Percentiles rank a stretch among this genome's conserved stretches.
Evolutionary conservation across 2,888 invertebrate genomes (phyloP).

Genomic region (Andrena bucephala): DNA sequence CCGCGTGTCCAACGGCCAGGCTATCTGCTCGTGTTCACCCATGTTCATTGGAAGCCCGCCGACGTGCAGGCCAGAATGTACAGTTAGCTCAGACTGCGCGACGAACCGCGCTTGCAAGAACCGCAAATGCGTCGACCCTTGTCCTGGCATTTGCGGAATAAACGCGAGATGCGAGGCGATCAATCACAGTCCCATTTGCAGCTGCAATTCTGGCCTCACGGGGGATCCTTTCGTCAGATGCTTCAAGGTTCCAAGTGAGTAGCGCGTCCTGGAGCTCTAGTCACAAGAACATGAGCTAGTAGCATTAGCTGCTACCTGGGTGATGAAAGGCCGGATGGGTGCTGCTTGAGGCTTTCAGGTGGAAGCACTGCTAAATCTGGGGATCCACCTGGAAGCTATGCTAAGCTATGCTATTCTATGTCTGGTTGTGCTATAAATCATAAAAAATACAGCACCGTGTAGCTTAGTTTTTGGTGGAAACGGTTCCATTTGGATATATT

Average conservation of each 20-base stretch:
- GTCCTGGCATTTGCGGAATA: slow-evolving; percentile 87
- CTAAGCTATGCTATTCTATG: too few relatives aligned
- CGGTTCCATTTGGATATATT: too few relatives aligned
- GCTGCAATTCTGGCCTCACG: slow-evolving; percentile 85
- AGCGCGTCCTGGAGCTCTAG: not conserved
- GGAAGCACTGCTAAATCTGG: too few relatives aligned
- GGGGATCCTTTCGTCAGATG: slow-evolving; percentile 86
- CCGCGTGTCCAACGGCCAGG: slow-evolving; percentile 87
- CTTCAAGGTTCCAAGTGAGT: slow-evolving; percentile 68
- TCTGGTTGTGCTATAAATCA: too few relatives aligned
- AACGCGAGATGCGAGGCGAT: slow-evolving; percentile 86
- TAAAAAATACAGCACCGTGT: too few relatives aligned
- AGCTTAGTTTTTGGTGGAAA: too few relatives aligned
- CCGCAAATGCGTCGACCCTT: slow-evolving; percentile 89
- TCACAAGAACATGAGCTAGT: too few relatives aligned
- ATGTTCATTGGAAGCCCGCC: slow-evolving; percentile 88
- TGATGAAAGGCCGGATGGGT: too few relatives aligned
- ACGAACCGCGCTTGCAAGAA: slow-evolving; percentile 88
- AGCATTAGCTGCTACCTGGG: too few relatives aligned
- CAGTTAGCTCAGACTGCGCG: slow-evolving; percentile 88
- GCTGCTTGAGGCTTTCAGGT: too few relatives aligned
- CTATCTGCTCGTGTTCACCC: slow-evolving; percentile 88
- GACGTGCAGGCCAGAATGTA: slow-evolving; percentile 89
- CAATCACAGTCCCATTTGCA: slow-evolving; percentile 86
- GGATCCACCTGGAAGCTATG: too few relatives aligned